phyloP scores from a whole-genome alignment of 2,797 vertebrate genomes.

The Furcifer pardalis region DNA sequence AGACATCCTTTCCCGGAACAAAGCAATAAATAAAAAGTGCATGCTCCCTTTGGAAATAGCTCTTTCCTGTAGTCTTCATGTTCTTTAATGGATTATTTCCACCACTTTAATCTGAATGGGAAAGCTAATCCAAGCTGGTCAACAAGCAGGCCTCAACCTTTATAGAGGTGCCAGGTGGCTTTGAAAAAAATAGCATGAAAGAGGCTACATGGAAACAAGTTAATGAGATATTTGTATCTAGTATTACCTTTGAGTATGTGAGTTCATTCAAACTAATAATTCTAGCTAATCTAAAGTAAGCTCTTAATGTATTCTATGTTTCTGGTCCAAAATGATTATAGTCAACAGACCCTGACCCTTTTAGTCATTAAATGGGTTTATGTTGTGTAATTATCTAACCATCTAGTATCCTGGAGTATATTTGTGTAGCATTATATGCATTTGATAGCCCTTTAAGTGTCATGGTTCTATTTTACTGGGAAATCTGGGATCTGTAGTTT shows the following conservation, averaged over 20 bases:
- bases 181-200: conserved; percentile 59
- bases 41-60: conserved; percentile 10
- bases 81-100: conserved; percentile 46
- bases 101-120: conserved; percentile 52
- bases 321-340: conserved; percentile 50
- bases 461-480: too few relatives aligned
- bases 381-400: neutral
- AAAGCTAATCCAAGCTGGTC: conserved; percentile 53
- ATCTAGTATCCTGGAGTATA: neutral
- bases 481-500: too few relatives aligned
- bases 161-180: conserved; percentile 60
- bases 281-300: conserved; percentile 40
- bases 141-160: conserved; percentile 55
- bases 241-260: conserved; percentile 26
- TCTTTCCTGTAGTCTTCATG: neutral
- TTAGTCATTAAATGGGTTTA: neutral
- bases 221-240: conserved; percentile 39
- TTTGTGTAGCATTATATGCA: too few relatives aligned
- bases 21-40: conserved; percentile 23
- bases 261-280: conserved; percentile 53
- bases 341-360: conserved; percentile 51
- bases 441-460: too few relatives aligned
- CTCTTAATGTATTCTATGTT: neutral
- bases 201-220: conserved; percentile 37
- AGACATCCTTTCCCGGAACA: neutral